A percentile compares a stretch with the other conserved stretches of the same genome.
phyloP scores from a whole-genome alignment of 2,888 invertebrate species.

The Pterobdella sp. region DNA sequence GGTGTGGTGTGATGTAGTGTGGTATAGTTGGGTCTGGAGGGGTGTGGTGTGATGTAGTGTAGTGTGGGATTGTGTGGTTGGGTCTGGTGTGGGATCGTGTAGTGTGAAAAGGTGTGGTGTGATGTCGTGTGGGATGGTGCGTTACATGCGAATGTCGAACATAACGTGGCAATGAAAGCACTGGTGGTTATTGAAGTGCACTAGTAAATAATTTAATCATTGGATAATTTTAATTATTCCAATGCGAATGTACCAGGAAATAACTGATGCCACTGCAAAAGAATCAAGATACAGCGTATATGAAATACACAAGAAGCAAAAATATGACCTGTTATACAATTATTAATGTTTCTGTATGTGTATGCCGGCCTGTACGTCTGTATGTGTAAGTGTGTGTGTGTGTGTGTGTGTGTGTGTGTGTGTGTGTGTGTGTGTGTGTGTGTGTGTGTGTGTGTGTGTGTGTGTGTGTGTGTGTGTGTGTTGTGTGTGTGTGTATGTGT shows the following conservation, averaged over 20 bases:
- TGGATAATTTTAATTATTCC: too few relatives aligned
- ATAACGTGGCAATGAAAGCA: too few relatives aligned
- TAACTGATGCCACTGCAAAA: too few relatives aligned
- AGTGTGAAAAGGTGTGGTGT: background rate
- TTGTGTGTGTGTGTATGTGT: constrained; percentile 11
- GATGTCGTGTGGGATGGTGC: background rate
- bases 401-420: constrained; percentile 14
- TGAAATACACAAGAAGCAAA: too few relatives aligned
- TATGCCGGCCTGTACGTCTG: too few relatives aligned
- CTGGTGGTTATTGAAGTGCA: too few relatives aligned
- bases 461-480: constrained; percentile 11
- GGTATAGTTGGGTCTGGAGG: background rate
- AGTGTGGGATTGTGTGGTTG: background rate
- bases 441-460: constrained; percentile 13
- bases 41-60: constrained; percentile 6
- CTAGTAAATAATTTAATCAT: too few relatives aligned
- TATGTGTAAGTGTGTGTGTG: background rate
- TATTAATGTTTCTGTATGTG: too few relatives aligned
- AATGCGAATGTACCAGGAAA: too few relatives aligned
- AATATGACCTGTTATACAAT: too few relatives aligned
- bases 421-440: constrained; percentile 16
- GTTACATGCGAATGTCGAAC: too few relatives aligned
- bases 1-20: background rate
- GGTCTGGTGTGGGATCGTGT: background rate
- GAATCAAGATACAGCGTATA: too few relatives aligned